Evolutionary conservation across 1,140 invertebrate species (phyloP).

Genomic region (Drosophila miranda): DNA sequence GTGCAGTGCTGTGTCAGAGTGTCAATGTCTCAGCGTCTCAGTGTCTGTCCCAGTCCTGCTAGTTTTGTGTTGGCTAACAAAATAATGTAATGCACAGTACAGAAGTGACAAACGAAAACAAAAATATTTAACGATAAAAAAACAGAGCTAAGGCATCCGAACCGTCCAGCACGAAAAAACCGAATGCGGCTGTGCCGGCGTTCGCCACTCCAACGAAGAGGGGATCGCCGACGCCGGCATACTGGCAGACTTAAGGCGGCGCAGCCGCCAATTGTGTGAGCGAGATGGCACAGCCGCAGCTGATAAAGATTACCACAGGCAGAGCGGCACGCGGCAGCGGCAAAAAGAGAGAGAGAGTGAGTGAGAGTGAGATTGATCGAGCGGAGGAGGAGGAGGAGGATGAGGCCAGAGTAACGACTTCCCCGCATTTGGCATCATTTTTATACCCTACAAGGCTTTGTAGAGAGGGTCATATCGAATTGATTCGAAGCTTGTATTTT

Average conservation of each 20-base stretch:
- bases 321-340: not conserved
- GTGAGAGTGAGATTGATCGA: slow-evolving; percentile 4
- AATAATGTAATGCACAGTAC: not conserved
- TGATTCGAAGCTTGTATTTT: too few species aligned
- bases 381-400: not conserved
- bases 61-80: not conserved
- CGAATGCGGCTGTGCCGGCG: slow-evolving; percentile 64
- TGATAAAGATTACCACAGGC: slow-evolving; percentile 8
- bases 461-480: too few species aligned
- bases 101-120: slow-evolving; percentile 14
- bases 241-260: not conserved
- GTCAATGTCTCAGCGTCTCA: slow-evolving; percentile 13
- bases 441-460: slow-evolving; percentile 25
- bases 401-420: slow-evolving; percentile 22
- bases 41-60: not conserved
- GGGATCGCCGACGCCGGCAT: slow-evolving; percentile 35
- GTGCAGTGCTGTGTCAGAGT: slow-evolving; percentile 5
- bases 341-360: slow-evolving; percentile 16
- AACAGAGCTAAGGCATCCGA: slow-evolving; percentile 33
- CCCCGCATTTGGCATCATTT: slow-evolving; percentile 64
- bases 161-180: slow-evolving; percentile 68
- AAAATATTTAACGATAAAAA: slow-evolving; percentile 11
- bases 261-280: slow-evolving; percentile 43
- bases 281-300: slow-evolving; percentile 24
- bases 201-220: slow-evolving; percentile 75